Conservation (phyloP, 2,113 vertebrate genomes). For the Cryptomyrus ogoouensis region DNA sequence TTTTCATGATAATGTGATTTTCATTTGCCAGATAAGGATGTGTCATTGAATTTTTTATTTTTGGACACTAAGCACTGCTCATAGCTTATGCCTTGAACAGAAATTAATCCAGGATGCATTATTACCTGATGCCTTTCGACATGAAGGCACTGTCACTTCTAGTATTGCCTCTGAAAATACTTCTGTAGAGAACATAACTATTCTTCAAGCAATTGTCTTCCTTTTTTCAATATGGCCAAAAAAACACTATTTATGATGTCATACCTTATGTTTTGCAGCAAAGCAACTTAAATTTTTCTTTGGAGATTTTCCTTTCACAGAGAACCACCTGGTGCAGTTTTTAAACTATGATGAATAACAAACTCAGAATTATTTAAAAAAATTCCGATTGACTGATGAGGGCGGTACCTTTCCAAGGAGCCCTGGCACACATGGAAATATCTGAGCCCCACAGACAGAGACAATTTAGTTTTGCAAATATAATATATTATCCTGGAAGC, state of each 20-base stretch:
- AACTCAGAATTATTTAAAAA: constrained; percentile 31
- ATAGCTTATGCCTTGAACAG: constrained; percentile 50
- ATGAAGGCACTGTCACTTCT: constrained; percentile 13
- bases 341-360: constrained; percentile 31
- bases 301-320: constrained; percentile 37
- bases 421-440: constrained; percentile 31
- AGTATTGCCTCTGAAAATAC: constrained; percentile 21
- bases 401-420: constrained; percentile 30
- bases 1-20: constrained; percentile 68
- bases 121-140: constrained; percentile 53
- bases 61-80: constrained; percentile 62
- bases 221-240: constrained; percentile 38
- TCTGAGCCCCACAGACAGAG: constrained; percentile 30
- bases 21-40: constrained; percentile 61
- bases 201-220: constrained; percentile 4
- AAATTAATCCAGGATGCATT: constrained; percentile 53
- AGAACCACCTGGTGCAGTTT: constrained; percentile 27
- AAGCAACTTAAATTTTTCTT: constrained; percentile 28
- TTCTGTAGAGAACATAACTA: not conserved
- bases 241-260: constrained; percentile 40
- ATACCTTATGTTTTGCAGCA: constrained; percentile 18
- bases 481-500: not conserved
- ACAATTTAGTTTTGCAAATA: constrained; percentile 12
- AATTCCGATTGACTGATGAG: constrained; percentile 38
- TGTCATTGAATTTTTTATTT: constrained; percentile 61